Evolutionary conservation across 2,113 vertebrate species (phyloP).

Genomic region (Apodemus sylvaticus): DNA sequence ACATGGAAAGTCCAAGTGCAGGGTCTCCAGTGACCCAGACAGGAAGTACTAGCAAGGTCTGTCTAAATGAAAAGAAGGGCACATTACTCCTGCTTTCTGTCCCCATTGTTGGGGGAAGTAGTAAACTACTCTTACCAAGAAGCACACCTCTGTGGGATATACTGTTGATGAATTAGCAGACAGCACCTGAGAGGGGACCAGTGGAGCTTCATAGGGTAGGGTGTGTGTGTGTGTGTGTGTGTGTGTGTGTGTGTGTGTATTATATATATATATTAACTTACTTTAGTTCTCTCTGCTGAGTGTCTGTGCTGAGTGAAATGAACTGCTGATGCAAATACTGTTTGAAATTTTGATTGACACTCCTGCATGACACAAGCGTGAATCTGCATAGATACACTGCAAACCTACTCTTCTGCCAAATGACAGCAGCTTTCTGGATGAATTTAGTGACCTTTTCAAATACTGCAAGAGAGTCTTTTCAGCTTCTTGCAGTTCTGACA

Average conservation of each 20-base stretch:
- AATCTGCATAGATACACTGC: not conserved
- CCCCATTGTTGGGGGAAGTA: not conserved
- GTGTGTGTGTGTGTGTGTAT: too few species aligned
- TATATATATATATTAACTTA: too few species aligned
- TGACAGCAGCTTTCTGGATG: too few species aligned
- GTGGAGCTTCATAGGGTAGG: too few species aligned
- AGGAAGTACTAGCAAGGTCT: not conserved
- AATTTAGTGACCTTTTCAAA: too few species aligned
- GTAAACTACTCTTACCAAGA: not conserved
- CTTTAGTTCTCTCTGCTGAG: too few species aligned
- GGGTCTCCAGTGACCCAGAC: not conserved
- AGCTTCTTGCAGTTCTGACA: not conserved
- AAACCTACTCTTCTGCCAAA: not conserved
- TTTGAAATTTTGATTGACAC: not conserved
- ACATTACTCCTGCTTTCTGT: too few species aligned
- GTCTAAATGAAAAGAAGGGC: not conserved
- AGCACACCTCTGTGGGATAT: not conserved
- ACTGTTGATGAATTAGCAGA: not conserved
- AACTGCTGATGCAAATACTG: not conserved
- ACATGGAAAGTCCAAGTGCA: not conserved
- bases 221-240: too few species aligned
- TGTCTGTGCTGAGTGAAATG: not conserved
- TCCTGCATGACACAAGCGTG: not conserved
- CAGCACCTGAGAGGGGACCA: not conserved
- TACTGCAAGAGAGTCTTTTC: accelerated